Conservation (phyloP, 1,140 invertebrate species). For the Trichonephila inaurata region DNA sequence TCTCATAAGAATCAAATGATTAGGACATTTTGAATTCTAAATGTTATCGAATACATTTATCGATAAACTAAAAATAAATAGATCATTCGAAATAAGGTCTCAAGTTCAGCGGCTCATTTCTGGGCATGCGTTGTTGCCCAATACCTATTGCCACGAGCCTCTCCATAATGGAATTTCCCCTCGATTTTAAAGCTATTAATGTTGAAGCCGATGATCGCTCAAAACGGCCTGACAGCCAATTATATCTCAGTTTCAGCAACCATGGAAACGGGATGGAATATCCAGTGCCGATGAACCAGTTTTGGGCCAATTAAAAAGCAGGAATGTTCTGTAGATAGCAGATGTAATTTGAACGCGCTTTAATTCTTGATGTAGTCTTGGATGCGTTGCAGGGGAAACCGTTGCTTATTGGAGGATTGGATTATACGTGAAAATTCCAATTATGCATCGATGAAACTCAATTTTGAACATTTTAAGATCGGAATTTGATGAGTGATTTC, state of each 20-base stretch:
- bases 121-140: too few relatives aligned
- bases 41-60: too few relatives aligned
- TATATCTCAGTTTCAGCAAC: conserved; percentile 27
- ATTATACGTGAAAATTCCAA: not conserved
- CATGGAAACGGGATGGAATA: conserved; percentile 13
- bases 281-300: not conserved
- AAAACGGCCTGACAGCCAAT: conserved; percentile 29
- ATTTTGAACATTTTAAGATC: not conserved
- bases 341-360: not conserved
- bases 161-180: not conserved
- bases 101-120: too few relatives aligned
- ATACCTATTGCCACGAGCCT: not conserved
- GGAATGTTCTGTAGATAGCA: not conserved
- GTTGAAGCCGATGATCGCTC: conserved; percentile 13
- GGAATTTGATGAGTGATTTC: not conserved
- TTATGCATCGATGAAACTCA: not conserved
- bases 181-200: conserved; percentile 32
- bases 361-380: not conserved
- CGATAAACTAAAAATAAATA: too few relatives aligned
- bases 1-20: too few relatives aligned
- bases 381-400: not conserved
- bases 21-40: too few relatives aligned
- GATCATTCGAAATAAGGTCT: too few relatives aligned
- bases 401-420: not conserved
- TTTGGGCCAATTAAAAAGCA: conserved; percentile 15